These are phyloP conservation scores for Perognathus longimembris DNA, from an alignment of 2,113 vertebrate species.

Conservation along the genomic window DNA sequence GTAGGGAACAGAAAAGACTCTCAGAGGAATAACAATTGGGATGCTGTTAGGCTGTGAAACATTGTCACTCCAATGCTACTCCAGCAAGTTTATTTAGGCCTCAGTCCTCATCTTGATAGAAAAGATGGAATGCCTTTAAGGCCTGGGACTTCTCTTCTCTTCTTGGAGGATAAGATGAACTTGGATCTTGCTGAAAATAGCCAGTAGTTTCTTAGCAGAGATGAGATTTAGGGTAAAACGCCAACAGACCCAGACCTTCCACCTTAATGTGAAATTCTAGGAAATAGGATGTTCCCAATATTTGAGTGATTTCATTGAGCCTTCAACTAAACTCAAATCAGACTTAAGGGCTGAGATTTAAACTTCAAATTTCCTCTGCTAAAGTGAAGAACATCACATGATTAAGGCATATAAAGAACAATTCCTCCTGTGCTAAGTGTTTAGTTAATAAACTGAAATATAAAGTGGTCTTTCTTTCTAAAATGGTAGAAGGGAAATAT, in stretches of 20 bases:
- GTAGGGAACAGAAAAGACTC: neutral
- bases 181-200: neutral
- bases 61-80: neutral
- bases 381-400: neutral
- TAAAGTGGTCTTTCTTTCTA: neutral
- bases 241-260: neutral
- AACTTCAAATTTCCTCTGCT: slow-evolving; percentile 35
- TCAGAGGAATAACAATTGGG: neutral
- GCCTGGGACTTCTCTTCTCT: neutral
- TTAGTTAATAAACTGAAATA: neutral
- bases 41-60: neutral
- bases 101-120: neutral
- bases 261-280: neutral
- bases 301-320: neutral
- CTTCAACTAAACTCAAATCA: neutral
- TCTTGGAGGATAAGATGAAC: neutral
- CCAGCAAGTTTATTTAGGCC: neutral
- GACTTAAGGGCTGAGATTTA: neutral
- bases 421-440: neutral
- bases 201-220: neutral
- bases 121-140: no score
- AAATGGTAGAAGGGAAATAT: neutral
- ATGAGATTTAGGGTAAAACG: neutral
- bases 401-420: neutral
- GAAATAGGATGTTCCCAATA: neutral